Conservation (phyloP, 2,888 invertebrate genomes). For the Aquatica leii region DNA sequence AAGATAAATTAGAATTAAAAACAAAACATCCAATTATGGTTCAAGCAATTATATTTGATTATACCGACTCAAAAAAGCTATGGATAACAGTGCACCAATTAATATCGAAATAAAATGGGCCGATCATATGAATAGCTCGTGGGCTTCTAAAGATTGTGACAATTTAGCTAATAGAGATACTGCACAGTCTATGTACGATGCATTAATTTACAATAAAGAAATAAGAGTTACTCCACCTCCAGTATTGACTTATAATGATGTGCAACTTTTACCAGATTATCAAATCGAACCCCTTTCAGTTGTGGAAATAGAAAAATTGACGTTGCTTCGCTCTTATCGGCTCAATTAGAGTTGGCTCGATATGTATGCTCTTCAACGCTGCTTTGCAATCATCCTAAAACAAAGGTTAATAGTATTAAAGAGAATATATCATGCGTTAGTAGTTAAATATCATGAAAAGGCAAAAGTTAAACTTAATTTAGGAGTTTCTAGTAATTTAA, state of each 20-base stretch:
- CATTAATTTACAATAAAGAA: slow-evolving; percentile 65
- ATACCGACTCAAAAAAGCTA: too few relatives aligned
- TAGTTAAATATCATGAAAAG: slow-evolving; percentile 64
- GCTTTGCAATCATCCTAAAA: slow-evolving; percentile 65
- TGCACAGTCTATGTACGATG: slow-evolving; percentile 64
- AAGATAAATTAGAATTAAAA: too few relatives aligned
- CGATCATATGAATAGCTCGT: slow-evolving; percentile 66
- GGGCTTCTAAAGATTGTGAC: slow-evolving; percentile 68
- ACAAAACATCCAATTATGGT: too few relatives aligned
- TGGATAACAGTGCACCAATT: too few relatives aligned
- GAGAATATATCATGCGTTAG: slow-evolving; percentile 66
- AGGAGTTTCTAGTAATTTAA: slow-evolving; percentile 30
- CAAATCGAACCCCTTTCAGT: slow-evolving; percentile 62
- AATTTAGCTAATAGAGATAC: slow-evolving; percentile 64
- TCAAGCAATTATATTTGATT: too few relatives aligned
- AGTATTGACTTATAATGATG: slow-evolving; percentile 53
- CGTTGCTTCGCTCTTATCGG: slow-evolving; percentile 62
- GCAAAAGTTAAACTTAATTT: slow-evolving; percentile 50
- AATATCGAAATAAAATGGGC: slow-evolving; percentile 56
- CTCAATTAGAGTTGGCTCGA: slow-evolving; percentile 65
- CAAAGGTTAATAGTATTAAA: slow-evolving; percentile 66
- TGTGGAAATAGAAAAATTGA: slow-evolving; percentile 65
- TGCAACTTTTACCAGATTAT: slow-evolving; percentile 63
- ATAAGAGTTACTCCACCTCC: slow-evolving; percentile 55
- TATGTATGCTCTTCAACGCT: slow-evolving; percentile 66